Evolutionary conservation across 2,797 vertebrate genomes (phyloP).

Genomic region (Protonibea diacanthus): DNA sequence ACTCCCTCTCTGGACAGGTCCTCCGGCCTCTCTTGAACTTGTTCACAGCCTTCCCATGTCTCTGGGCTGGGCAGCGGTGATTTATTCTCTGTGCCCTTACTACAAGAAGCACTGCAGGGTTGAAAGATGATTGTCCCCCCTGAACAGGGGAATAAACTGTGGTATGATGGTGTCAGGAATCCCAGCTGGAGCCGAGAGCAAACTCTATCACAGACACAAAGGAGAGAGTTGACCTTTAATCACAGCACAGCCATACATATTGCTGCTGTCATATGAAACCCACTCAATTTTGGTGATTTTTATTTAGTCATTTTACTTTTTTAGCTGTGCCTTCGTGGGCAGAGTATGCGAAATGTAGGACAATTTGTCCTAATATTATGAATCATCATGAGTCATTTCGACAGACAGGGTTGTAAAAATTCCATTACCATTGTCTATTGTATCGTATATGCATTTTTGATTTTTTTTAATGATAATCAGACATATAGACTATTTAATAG

Average conservation of each 20-base stretch:
- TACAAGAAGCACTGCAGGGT: slow-evolving; percentile 49
- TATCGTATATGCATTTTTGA: no score
- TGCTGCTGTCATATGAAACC: slow-evolving; percentile 29
- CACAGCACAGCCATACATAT: slow-evolving; percentile 35
- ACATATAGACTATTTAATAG: no score
- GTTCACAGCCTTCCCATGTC: slow-evolving; percentile 56
- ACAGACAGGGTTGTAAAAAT: no score
- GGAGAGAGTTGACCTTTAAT: slow-evolving; percentile 58
- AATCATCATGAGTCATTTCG: not conserved
- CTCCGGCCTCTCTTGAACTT: slow-evolving; percentile 55
- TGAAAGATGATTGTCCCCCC: slow-evolving; percentile 66
- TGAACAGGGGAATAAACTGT: slow-evolving; percentile 56
- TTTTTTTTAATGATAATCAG: no score
- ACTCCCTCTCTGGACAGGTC: slow-evolving; percentile 35
- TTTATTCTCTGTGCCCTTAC: slow-evolving; percentile 64
- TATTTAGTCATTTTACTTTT: not conserved
- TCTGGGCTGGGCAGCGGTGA: slow-evolving; percentile 44
- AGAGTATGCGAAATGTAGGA: not conserved
- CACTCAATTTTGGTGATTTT: not conserved
- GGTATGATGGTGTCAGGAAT: slow-evolving; percentile 63
- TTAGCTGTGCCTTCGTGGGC: not conserved
- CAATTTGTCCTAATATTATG: not conserved
- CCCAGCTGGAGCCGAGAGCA: slow-evolving; percentile 49
- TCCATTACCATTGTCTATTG: no score
- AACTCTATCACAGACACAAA: slow-evolving; percentile 37